Conservation (phyloP, 2,888 invertebrate species). For the Nomada lathburiana region DNA sequence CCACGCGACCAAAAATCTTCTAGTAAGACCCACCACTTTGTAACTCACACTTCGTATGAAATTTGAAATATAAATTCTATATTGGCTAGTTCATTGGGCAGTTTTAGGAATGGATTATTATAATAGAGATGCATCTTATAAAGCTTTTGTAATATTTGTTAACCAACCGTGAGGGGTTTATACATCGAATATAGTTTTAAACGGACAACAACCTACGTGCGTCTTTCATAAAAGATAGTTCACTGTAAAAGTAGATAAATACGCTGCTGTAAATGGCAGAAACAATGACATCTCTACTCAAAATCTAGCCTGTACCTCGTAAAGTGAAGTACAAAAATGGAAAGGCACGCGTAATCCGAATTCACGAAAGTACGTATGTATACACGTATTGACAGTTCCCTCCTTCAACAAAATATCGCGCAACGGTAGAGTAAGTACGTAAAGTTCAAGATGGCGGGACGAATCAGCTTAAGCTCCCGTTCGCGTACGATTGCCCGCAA, state of each 20-base stretch:
- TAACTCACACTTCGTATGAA: background rate
- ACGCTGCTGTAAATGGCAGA: background rate
- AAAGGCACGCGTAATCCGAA: conserved; percentile 38
- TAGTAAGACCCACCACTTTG: background rate
- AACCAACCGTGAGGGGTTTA: conserved; percentile 7
- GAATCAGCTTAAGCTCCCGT: conserved; percentile 29
- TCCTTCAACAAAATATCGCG: conserved; percentile 42
- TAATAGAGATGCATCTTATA: background rate
- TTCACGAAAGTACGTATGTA: conserved; percentile 27
- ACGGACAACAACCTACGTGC: conserved; percentile 27
- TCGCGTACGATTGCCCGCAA: conserved; percentile 7
- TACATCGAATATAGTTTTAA: conserved; percentile 4
- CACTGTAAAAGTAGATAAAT: background rate
- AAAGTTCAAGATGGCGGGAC: conserved; percentile 64
- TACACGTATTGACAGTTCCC: conserved; percentile 61
- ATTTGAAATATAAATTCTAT: conserved; percentile 6
- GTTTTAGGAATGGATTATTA: background rate
- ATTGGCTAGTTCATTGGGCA: background rate
- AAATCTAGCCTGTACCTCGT: background rate
- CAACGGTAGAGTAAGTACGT: conserved; percentile 31
- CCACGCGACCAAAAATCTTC: background rate
- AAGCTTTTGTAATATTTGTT: conserved; percentile 2
- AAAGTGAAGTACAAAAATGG: conserved; percentile 13
- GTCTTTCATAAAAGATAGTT: conserved; percentile 26
- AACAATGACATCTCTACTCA: conserved; percentile 1